phyloP scores from a whole-genome alignment of 2,797 vertebrate species.

The Chiloscyllium punctatum region DNA sequence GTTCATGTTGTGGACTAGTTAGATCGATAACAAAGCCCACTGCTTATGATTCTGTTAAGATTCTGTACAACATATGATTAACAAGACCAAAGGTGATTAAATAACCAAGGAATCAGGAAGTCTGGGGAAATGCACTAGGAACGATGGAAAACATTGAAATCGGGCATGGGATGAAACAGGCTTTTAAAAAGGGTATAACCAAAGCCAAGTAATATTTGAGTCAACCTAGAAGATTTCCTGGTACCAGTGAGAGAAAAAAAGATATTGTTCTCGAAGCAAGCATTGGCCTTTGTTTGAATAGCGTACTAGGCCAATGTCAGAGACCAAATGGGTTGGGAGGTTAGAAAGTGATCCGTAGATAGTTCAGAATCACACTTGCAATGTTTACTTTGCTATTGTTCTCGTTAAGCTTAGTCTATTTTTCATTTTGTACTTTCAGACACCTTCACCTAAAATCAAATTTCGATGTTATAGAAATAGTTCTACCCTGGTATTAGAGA shows the following conservation, averaged over 20 bases:
- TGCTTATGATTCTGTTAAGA: too few relatives aligned
- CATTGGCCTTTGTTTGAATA: not conserved
- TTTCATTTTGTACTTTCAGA: not conserved
- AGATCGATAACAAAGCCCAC: too few relatives aligned
- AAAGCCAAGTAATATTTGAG: not conserved
- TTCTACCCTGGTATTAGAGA: not conserved
- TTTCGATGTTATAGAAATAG: not conserved
- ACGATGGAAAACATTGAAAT: not conserved
- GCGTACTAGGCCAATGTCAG: not conserved
- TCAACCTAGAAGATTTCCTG: not conserved
- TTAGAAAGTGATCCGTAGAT: not conserved
- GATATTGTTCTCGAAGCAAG: not conserved
- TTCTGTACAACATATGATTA: too few relatives aligned
- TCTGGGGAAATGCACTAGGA: not conserved
- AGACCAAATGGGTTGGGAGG: not conserved
- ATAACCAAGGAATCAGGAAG: not conserved
- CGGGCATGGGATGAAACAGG: not conserved
- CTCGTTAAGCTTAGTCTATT: not conserved
- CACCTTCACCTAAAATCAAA: not conserved
- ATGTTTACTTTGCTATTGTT: not conserved
- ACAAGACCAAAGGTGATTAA: not conserved
- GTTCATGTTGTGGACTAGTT: too few relatives aligned
- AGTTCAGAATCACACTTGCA: not conserved
- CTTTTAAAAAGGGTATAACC: not conserved
- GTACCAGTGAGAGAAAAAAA: not conserved